These are phyloP conservation scores for Cartodere bifasciata DNA, from an alignment of 2,888 invertebrate species.

Conservation along the genomic window DNA sequence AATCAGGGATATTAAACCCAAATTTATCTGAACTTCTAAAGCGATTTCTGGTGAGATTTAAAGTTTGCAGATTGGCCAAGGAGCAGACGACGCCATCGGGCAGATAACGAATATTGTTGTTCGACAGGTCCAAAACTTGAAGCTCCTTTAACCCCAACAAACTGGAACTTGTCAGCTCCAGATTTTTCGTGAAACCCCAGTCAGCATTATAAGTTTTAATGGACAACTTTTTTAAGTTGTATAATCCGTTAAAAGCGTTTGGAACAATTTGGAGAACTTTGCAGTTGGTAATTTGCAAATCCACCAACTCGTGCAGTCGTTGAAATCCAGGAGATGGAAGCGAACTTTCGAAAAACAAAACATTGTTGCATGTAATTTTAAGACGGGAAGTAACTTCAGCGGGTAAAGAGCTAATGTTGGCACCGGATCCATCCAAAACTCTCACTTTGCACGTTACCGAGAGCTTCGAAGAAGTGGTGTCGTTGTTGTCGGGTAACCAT, in stretches of 20 bases:
- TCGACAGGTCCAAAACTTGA: constrained; percentile 64
- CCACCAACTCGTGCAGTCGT: constrained; percentile 58
- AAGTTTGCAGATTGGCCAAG: constrained; percentile 61
- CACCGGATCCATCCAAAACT: constrained; percentile 55
- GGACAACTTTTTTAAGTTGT: constrained; percentile 63
- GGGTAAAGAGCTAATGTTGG: constrained; percentile 50
- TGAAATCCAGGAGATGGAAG: constrained; percentile 52
- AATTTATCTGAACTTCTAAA: constrained; percentile 65
- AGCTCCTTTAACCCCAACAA: constrained; percentile 69
- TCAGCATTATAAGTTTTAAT: constrained; percentile 69
- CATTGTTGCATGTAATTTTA: constrained; percentile 64
- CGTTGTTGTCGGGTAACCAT: constrained; percentile 37
- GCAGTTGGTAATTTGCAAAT: constrained; percentile 64
- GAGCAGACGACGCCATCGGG: constrained; percentile 72
- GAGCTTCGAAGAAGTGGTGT: constrained; percentile 37
- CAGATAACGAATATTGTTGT: constrained; percentile 71
- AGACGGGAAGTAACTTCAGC: constrained; percentile 62
- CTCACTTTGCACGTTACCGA: constrained; percentile 54
- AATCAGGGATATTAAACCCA: constrained; percentile 52
- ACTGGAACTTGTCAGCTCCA: constrained; percentile 59
- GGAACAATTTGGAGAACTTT: constrained; percentile 65
- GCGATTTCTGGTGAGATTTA: constrained; percentile 77
- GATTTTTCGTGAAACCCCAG: constrained; percentile 60
- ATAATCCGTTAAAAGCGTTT: constrained; percentile 67
- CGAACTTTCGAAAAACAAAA: constrained; percentile 66